Base-by-base conservation (phyloP, 2,797 vertebrate genomes). In the Cuculus canorus region DNA sequence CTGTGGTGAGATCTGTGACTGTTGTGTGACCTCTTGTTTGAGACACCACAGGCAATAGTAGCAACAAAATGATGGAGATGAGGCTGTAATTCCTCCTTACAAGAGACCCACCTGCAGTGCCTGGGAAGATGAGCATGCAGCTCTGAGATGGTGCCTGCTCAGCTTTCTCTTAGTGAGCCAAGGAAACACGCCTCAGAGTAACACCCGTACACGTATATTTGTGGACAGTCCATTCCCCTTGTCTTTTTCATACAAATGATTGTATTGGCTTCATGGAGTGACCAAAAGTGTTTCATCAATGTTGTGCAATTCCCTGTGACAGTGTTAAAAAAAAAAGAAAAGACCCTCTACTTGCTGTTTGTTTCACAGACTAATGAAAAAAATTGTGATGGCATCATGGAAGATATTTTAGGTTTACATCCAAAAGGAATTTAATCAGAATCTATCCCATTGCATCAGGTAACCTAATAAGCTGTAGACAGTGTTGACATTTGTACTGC, bases 101-200 rank as follows among this genome's bases (percentile, higher is more conserved):
- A 52, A 53, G 45, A 75, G 22, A 22, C 6, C 4, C 1, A 1
- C 11, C 45, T 0, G 0, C n/a, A 48, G 39, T 27, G 27, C 32
- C 22, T 1, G 1, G 45, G 32, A 72, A 56, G 35, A 35, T 0
- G 0, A 5, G 8, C 10, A 16, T 1, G 0, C 39, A 35, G 61
- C n/a, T 48, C 37, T 17, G 13, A 54, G 39, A 23, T 17, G 16
- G 17, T 43, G 37, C 35, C 33, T 24, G 33, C 35, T 25, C 32
- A 12, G 21, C 10, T 56, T 61, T 21, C 21, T 54, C 25, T 5
- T 3, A 28, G 15, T 7, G 35, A 79, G 22, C 12, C 33, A 69
- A 59, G 45, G 33, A 60, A 75, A 76, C 10, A 5, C 15, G 11
- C 23, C 30, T 0, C 22, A 52, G 48, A 77, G 13, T 24, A 30